Percentiles rank a stretch among this genome's conserved stretches.
Evolutionary conservation across 1,140 invertebrate species (phyloP).

Genomic region (Paraescarpia echinospica): DNA sequence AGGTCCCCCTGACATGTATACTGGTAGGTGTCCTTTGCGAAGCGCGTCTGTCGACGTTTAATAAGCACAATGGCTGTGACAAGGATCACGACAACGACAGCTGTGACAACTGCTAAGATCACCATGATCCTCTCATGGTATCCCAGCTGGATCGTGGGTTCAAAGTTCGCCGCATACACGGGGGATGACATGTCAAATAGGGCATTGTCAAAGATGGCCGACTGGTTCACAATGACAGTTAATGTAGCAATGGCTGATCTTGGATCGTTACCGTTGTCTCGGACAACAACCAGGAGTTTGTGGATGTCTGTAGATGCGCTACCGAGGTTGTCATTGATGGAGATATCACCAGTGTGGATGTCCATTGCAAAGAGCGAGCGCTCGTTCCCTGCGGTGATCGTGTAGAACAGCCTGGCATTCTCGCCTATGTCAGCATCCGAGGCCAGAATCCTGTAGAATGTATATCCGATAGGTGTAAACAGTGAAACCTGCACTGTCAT

Average conservation of each 20-base stretch:
- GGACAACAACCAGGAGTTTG: conserved; percentile 2
- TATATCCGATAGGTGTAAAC: background rate
- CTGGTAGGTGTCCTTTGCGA: conserved; percentile 17
- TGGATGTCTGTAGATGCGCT: background rate
- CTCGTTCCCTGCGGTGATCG: conserved; percentile 22
- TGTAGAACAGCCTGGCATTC: conserved; percentile 25
- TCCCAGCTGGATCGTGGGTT: background rate
- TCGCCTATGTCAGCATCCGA: conserved; percentile 27
- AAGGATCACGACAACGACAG: conserved; percentile 11
- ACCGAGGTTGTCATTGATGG: conserved; percentile 10
- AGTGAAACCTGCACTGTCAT: conserved; percentile 25
- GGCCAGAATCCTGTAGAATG: conserved; percentile 17
- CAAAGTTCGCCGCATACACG: background rate
- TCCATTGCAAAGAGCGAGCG: conserved; percentile 23
- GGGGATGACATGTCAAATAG: background rate
- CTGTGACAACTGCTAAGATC: conserved; percentile 18
- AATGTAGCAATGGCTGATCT: conserved; percentile 3
- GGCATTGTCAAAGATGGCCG: background rate
- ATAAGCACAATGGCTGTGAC: conserved; percentile 18
- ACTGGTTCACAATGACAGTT: background rate
- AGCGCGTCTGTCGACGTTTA: background rate
- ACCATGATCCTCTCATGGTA: conserved; percentile 19
- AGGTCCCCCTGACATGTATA: conserved; percentile 10
- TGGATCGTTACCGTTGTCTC: background rate
- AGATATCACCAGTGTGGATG: conserved; percentile 18